phyloP scores from a whole-genome alignment of 2,797 vertebrate genomes.

The Aldrovandia affinis region DNA sequence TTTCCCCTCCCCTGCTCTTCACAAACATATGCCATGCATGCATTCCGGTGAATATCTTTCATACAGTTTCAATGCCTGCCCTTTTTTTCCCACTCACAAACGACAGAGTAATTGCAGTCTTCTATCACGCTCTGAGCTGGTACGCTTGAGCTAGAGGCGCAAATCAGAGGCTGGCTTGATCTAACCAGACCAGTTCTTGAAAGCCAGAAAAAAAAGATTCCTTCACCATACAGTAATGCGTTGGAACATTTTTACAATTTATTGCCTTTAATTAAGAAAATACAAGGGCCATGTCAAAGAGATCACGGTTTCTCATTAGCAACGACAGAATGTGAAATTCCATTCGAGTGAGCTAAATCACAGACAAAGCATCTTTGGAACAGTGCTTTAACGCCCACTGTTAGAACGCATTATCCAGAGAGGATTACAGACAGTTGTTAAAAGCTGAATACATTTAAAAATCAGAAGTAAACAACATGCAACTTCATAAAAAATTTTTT shows the following conservation, averaged over 20 bases:
- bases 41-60: not conserved
- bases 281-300: slow-evolving; percentile 13
- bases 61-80: not conserved
- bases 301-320: slow-evolving; percentile 11
- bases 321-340: slow-evolving; percentile 9
- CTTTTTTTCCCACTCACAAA: not conserved
- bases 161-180: not conserved
- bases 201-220: not conserved
- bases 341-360: slow-evolving; percentile 1
- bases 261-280: slow-evolving; percentile 9
- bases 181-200: not conserved
- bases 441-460: slow-evolving; percentile 9
- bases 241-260: not conserved
- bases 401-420: not conserved
- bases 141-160: not conserved
- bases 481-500: slow-evolving; percentile 22
- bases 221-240: not conserved
- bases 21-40: not conserved
- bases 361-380: not conserved
- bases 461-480: not conserved
- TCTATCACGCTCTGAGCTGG: not conserved
- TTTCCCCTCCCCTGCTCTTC: not conserved
- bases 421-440: not conserved
- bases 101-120: not conserved
- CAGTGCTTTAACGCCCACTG: not conserved